A percentile compares a stretch with the other conserved stretches of the same genome.
Evolutionary conservation across 1,140 invertebrate genomes (phyloP).

Genomic region (Saccostrea echinata): DNA sequence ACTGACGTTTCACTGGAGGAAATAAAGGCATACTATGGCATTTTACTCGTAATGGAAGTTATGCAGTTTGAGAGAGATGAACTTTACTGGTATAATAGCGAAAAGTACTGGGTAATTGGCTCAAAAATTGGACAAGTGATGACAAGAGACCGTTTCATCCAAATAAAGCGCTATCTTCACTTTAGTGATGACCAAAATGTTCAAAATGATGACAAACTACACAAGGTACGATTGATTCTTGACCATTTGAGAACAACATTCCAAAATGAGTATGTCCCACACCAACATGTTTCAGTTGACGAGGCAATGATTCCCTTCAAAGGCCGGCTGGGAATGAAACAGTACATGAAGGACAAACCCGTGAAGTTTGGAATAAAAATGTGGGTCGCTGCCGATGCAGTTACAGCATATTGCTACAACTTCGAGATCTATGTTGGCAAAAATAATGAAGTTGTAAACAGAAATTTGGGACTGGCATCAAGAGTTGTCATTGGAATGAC

Average conservation of each 20-base stretch:
- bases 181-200: slow-evolving; percentile 21
- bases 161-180: slow-evolving; percentile 46
- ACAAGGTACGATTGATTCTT: slow-evolving; percentile 46
- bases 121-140: slow-evolving; percentile 44
- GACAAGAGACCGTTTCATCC: slow-evolving; percentile 41
- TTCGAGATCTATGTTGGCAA: slow-evolving; percentile 55
- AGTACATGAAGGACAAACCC: too few relatives aligned
- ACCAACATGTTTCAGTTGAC: slow-evolving; percentile 55
- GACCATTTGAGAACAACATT: slow-evolving; percentile 39
- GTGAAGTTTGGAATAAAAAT: too few relatives aligned
- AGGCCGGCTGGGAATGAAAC: too few relatives aligned
- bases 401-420: slow-evolving; percentile 47
- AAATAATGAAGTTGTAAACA: slow-evolving; percentile 42
- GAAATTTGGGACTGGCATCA: slow-evolving; percentile 66
- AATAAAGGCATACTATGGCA: slow-evolving; percentile 52
- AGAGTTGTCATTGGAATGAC: too few relatives aligned
- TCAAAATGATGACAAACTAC: slow-evolving; percentile 42
- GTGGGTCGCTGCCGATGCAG: slow-evolving; percentile 53
- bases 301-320: slow-evolving; percentile 64
- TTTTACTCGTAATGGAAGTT: slow-evolving; percentile 48
- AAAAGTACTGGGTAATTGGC: background rate
- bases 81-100: slow-evolving; percentile 46
- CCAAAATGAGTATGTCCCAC: slow-evolving; percentile 29
- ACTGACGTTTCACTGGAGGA: slow-evolving; percentile 37
- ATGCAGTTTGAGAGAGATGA: slow-evolving; percentile 52